Base-by-base conservation (phyloP, 2,888 invertebrate genomes). In the Aspidiotus rigidus region DNA sequence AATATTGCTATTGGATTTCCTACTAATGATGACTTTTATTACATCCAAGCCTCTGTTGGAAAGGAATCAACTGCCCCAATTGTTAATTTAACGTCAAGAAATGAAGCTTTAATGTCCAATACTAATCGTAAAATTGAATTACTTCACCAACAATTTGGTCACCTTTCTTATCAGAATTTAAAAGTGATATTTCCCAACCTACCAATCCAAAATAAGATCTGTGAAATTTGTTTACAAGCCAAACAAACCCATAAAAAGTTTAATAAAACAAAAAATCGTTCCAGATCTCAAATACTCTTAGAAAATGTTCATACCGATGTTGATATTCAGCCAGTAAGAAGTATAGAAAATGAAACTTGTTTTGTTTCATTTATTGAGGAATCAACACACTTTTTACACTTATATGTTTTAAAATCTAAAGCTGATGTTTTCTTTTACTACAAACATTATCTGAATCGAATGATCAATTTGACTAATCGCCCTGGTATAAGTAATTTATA, bases 371-470 rank as follows among this genome's bases (percentile, higher is more conserved):
- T 60, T 16, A 60, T 60, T 2, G 17, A 60, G 6, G 60, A 60
- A 2, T 60, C 39, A 6, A 60, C 60, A 7, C 17, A 39, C 3
- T 60, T 60, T 39, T 5, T 13, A 2, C 2, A 13, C 39, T 10
- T 60, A 11, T 60, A 60, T 39, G 11, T 39, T 28, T 28, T 60
- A 39, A 60, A 60, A 39, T 13, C 17, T 8, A 60, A 60, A n/a
- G 60, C 17, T 60, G 60, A 60, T 5, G 60, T 28, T 16, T 28
- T 28, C 39, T 16, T 28, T 13, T 28, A 39, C 2, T 28, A 28
- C n/a, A 60, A 13, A 60, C 28, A 60, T 13, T 60, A 60, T 39
- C 9, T 28, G 1, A 39, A 8, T 13, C 17, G 5, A 6, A 60
- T 60, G 60, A 13, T 11, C 2, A 39, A 8, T 8, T 13, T 13